Percentiles rank a stretch among this genome's conserved stretches.
These are phyloP conservation scores for Mormyrus hasselquistii DNA, from an alignment of 2,797 vertebrate species.

Conservation along the genomic window DNA sequence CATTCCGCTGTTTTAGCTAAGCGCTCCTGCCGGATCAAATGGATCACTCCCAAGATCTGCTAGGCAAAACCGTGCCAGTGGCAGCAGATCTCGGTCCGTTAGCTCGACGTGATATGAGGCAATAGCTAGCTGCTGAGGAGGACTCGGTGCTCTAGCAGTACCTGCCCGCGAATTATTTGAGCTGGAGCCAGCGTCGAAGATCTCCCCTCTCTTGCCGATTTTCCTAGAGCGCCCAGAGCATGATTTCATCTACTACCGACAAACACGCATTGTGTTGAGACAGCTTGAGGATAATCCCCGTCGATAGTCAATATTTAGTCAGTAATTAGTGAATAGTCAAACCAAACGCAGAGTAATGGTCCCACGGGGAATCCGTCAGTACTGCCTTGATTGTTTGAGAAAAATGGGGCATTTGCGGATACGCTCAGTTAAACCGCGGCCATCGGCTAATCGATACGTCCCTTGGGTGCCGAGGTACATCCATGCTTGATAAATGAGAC, in stretches of 20 bases:
- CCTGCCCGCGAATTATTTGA: background rate
- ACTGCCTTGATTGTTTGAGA: background rate
- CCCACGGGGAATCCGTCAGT: background rate
- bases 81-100: background rate
- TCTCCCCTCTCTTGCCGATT: background rate
- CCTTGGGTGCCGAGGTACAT: background rate
- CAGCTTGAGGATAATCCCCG: constrained; percentile 32
- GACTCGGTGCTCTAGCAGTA: background rate
- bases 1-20: background rate
- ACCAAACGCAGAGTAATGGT: constrained; percentile 26
- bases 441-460: background rate
- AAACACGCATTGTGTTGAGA: background rate
- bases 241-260: background rate
- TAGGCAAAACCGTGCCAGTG: background rate
- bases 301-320: constrained; percentile 33
- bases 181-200: background rate
- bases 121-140: background rate
- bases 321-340: constrained; percentile 6
- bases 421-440: background rate
- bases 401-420: background rate
- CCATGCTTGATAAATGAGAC: constrained; percentile 1
- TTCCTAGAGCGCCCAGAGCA: constrained; percentile 8
- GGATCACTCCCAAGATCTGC: background rate
- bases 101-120: background rate
- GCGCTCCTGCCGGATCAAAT: background rate